Evolutionary conservation across 2,797 vertebrate genomes (phyloP), one percentile per base, ranked within the genome.

Genomic region (Erpetoichthys calabaricus): DNA sequence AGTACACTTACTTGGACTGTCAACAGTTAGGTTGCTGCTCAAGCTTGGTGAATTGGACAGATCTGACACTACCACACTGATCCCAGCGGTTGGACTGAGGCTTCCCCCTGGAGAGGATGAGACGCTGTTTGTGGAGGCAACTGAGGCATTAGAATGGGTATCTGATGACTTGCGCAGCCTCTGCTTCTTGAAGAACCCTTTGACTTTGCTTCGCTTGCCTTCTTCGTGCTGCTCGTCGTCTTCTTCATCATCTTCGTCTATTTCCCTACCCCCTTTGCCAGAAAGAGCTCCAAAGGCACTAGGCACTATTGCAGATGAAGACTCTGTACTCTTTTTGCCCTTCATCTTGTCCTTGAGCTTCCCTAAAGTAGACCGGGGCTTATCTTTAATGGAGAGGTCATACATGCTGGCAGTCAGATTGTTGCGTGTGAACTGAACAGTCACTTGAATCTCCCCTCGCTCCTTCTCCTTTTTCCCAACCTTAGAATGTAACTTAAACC

Each of bases 331-430:
- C 73, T 86, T 91, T 80, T 88, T 91, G 9, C 89, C 91, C 42
- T 75, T 90, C 68, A 99, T 81, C 64, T 92, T 95, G 75, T 98
- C 94, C 65, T 90, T 91, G 59, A 98, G 82, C 72, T 89, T 94
- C 54, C 84, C 81, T 7, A 99, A 93, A 58, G 95, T 87, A 0
- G 93, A 97, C 51, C 81, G 76, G 0, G 85, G 72, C 68, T 96
- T 97, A 70, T 98, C 95, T 73, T 95, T 96, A 68, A 89, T 66
- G 25, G 93, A 94, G 2, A 99, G 86, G 82, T 98, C 92, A 0
- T 96, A 97, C 96, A 99, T 97, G 80, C 96, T 98, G 78, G 96
- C 96, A 0, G 94, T 94, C 61, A 99, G 70, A 78, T 79, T 96
- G 86, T 92, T 88, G 3, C 91, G 78, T 0, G 87, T 95, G 70